Base-by-base conservation (phyloP, 2,888 invertebrate genomes). In the Diabrotica balteata region DNA sequence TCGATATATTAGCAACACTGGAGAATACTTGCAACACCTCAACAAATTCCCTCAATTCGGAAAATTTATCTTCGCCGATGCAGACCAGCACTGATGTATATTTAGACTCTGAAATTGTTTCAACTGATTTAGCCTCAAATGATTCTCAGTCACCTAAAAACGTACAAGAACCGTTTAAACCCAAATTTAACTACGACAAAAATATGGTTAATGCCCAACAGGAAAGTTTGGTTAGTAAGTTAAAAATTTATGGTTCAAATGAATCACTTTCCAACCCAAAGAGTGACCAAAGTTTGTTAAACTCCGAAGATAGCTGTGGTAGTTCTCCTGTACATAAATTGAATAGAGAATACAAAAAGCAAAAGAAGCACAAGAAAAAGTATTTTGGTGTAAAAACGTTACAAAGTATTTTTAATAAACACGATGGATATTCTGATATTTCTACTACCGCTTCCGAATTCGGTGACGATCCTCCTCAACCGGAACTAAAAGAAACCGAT, bases 251-350 rank as follows among this genome's bases (percentile, higher is more conserved):
- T 71, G 69, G 68, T 49, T 84, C 84, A 5, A 82, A 81, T 55
- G 84, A 84, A 67, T 83, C 83, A 1, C 77, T 83, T 63, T 82
- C 83, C 9, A 80, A 82, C 67, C 80, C 81, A 4, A 84, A 84
- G 75, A 84, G 84, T 69, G 84, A 84, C 68, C 83, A 84, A 68
- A 85, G 85, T 67, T 74, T 84, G 46, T 69, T 84, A 52, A 83
- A 84, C 68, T 84, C 84, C 0, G 80, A 77, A 2, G 82, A 81
- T 11, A 83, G 83, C 70, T 82, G 83, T 70, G 86, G 82, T 69
- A 87, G 88, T 74, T 88, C 88, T 72, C 88, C 89, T 8, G 84
- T 88, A 62, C 88, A 88, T 81, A 84, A 86, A 75, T 80, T 84
- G 1, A 84, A 85, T 59, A 78, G 82, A 42, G 83, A 82, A 62